Evolutionary conservation across 2,797 vertebrate genomes (phyloP).

Genomic region (Pantherophis alleghaniensis): DNA sequence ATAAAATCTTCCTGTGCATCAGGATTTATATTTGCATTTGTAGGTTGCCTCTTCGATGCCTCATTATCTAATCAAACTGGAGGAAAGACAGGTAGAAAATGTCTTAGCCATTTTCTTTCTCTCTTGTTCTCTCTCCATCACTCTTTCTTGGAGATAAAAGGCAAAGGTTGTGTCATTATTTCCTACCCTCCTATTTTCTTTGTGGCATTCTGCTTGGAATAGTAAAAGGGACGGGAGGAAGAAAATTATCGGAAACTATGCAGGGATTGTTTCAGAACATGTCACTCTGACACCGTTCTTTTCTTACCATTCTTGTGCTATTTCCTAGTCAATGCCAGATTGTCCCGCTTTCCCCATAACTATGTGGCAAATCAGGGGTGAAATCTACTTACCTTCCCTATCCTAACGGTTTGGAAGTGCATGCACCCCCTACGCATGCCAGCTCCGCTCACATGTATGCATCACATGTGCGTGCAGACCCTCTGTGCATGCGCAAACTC

Average conservation of each 20-base stretch:
- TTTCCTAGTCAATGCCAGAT: not conserved
- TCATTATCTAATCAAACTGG: conserved; percentile 29
- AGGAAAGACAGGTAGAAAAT: conserved; percentile 16
- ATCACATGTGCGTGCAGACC: too few species aligned
- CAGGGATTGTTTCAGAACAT: not conserved
- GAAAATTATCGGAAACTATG: not conserved
- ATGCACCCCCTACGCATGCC: too few species aligned
- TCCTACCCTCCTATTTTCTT: not conserved
- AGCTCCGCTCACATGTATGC: too few species aligned
- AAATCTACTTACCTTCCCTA: too few species aligned
- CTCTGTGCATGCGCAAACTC: too few species aligned
- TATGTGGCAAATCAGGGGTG: too few species aligned
- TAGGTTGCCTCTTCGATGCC: not conserved
- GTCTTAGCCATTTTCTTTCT: not conserved
- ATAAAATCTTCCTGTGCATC: not conserved
- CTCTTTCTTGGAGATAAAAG: conserved; percentile 3
- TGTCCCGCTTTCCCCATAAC: not conserved
- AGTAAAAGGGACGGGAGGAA: not conserved
- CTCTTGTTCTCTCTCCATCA: not conserved
- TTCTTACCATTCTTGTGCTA: not conserved
- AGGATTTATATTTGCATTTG: conserved; percentile 24
- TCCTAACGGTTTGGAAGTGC: too few species aligned
- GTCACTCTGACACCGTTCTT: not conserved
- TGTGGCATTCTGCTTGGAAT: conserved; percentile 30
- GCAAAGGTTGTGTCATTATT: conserved; percentile 7